Percentiles rank a stretch among this genome's conserved stretches.
phyloP scores from a whole-genome alignment of 2,797 vertebrate genomes.

The Scarus forsteni region DNA sequence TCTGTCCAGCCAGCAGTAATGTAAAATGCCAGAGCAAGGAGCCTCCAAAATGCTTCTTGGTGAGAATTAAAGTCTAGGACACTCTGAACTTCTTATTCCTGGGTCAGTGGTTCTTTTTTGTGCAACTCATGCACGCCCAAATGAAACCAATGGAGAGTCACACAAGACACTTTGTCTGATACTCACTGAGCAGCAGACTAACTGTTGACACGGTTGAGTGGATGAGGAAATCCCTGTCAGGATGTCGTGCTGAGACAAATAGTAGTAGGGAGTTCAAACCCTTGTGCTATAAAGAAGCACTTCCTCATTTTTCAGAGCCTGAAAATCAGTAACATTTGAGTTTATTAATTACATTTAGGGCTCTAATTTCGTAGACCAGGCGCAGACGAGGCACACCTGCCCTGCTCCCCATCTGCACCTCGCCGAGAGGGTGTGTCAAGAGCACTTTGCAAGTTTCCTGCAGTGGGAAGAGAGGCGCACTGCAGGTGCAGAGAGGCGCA shows the following conservation, averaged over 20 bases:
- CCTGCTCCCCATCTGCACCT: no score
- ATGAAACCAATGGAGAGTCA: slow-evolving; percentile 39
- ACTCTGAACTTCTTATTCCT: slow-evolving; percentile 45
- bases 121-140: slow-evolving; percentile 40
- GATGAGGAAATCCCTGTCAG: slow-evolving; percentile 40
- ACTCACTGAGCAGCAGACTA: slow-evolving; percentile 23
- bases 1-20: slow-evolving; percentile 53
- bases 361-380: no score
- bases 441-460: no score
- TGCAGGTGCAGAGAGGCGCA: no score
- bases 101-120: slow-evolving; percentile 51
- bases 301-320: no score
- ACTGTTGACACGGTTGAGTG: slow-evolving; percentile 30
- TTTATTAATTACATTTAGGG: no score
- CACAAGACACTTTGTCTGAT: slow-evolving; percentile 5
- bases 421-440: no score
- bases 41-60: slow-evolving; percentile 50
- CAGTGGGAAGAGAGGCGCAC: no score
- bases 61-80: slow-evolving; percentile 52
- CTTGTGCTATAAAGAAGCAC: no score
- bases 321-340: no score
- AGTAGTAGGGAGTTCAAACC: background rate
- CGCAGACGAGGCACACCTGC: no score
- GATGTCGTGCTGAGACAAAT: slow-evolving; percentile 24
- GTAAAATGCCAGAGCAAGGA: slow-evolving; percentile 54